Base-by-base conservation (phyloP, 2,113 vertebrate genomes). In the Albula goreensis region DNA sequence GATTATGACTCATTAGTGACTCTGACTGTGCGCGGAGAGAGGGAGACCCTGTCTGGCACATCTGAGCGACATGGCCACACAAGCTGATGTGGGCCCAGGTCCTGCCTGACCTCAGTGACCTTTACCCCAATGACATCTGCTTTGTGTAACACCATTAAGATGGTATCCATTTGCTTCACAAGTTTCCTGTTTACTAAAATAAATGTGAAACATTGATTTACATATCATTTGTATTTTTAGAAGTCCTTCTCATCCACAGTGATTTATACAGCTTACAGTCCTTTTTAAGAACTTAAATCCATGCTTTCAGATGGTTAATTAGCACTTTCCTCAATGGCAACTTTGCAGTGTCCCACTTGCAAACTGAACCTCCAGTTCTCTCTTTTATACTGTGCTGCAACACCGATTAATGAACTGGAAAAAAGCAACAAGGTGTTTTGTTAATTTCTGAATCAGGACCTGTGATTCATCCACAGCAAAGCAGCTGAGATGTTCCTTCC, bases 1-100 rank as follows among this genome's bases (percentile, higher is more conserved):
- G n/a, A 31, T 70, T 74, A 31, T 31, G n/a, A 31, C 70, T 87
- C 86, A 77, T 86, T 77, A 22, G 50, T 77, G 9, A 2, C 22
- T 9, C n/a, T 10, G 70, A 74, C 70, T 74, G 17, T 70, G 63
- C n/a, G 70, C 31, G 2, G 5, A 31, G 22, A 8, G 70, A 74
- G 70, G 70, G 70, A n/a, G 2, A 22, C n/a, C 12, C 60, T 56
- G 12, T 63, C 22, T 63, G 60, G 17, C 17, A 22, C 17, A 3
- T 63, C 60, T 63, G 3, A 63, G 17, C 9, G 70, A 74, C 70
- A 74, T 74, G 70, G 70, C 70, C n/a, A n/a, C n/a, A 74, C 70
- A 74, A 22, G 17, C 17, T 70, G 63, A 74, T 22, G 17, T 74
- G 22, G 9, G 22, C 70, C n/a, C n/a, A 74, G 70, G 25, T 74